Evolutionary conservation across 2,888 invertebrate species (phyloP).

Genomic region (Leptodirus hochenwartii): DNA sequence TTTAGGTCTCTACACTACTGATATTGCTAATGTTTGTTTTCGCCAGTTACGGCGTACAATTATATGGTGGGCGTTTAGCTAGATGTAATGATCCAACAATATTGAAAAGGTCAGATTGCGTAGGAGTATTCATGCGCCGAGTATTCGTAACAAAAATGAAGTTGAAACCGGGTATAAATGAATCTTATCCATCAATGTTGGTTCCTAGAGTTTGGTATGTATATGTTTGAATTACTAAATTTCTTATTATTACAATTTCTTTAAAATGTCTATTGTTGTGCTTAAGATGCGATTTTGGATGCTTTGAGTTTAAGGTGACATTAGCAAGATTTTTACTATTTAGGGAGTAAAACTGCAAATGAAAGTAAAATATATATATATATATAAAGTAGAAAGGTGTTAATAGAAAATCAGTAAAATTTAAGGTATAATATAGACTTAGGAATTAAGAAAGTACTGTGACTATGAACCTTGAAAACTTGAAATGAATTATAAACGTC

Average conservation of each 20-base stretch:
- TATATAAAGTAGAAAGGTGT: too few species aligned
- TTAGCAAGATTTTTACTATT: too few species aligned
- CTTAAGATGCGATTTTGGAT: too few species aligned
- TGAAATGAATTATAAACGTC: too few species aligned
- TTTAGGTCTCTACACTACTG: conserved; percentile 80
- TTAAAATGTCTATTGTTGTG: conserved; percentile 2
- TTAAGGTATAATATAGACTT: too few species aligned
- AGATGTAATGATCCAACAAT: conserved; percentile 94
- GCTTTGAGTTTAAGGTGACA: too few species aligned
- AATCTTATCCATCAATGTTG: conserved; percentile 83
- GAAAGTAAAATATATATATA: too few species aligned
- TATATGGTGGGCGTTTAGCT: conserved; percentile 91
- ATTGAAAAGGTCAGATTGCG: conserved; percentile 63
- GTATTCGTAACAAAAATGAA: conserved; percentile 99
- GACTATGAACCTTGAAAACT: too few species aligned
- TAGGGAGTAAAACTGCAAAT: too few species aligned
- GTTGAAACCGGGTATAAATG: conserved; percentile 60
- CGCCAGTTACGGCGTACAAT: conserved; percentile 95
- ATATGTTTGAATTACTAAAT: conserved; percentile 4
- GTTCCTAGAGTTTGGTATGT: conserved; percentile 91
- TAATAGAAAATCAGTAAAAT: too few species aligned
- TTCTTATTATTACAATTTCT: not conserved
- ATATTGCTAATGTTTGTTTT: conserved; percentile 98
- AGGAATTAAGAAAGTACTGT: too few species aligned
- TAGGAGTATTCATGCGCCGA: conserved; percentile 86